Evolutionary conservation across 2,797 vertebrate genomes (phyloP), one percentile per base, ranked within the genome.

Genomic region (Paguma larvata): DNA sequence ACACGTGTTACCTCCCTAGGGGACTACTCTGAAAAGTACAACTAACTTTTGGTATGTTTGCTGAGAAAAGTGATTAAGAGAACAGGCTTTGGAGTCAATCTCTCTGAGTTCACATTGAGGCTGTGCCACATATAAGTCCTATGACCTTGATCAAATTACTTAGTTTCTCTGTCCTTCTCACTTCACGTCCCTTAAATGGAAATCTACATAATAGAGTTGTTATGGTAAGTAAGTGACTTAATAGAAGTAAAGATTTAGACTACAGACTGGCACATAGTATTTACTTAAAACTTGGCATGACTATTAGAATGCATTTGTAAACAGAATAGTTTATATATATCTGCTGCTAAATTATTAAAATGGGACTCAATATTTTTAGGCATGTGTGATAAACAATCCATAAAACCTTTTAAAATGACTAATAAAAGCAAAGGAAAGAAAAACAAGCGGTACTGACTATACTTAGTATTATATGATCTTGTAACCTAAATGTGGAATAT

Each of bases 291-390:
- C 18, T 91, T 89, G 79, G 2, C 51, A 46, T 62, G 34, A 27
- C 25, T 91, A 68, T 34, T 78, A 82, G 73, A 83, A 93, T 70
- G 27, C 18, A 84, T 92, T 51, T 94, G 34, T 92, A 89, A 97
- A 84, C 3, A 88, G 79, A 75, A 63, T 62, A 62, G 6, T 78
- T 88, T 86, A 27, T 41, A 65, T 85, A 51, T 51, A 70, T 44
- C 62, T 77, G 12, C 32, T 27, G 62, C 32, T 79, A 80, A 91
- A 86, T 95, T 90, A 96, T 92, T 72, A 95, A 96, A 91, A 92
- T 70, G 3, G 2, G 1, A 38, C 38, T 93, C 62, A 32, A 30
- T 85, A 72, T 78, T 92, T 96, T 88, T 88, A 94, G 62, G 18
- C 27, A 51, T 62, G 46, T 77, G 41, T 86, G 41, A 78, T 53